Percentiles rank a stretch among this genome's conserved stretches.
Conservation (phyloP, 2,113 vertebrate genomes). For the Lepisosteus osseus region DNA sequence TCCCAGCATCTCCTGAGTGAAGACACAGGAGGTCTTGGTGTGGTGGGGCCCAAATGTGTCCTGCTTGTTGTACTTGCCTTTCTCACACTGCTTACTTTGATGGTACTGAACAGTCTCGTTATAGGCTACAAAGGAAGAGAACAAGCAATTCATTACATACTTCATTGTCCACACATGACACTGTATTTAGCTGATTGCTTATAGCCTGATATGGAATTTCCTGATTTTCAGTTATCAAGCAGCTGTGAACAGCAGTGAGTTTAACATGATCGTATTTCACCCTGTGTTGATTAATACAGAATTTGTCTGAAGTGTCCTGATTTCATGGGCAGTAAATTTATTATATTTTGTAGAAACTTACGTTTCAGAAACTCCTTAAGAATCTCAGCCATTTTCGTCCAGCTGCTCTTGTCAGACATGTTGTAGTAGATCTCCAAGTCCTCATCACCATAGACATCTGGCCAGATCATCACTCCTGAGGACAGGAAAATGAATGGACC, state of each 20-base stretch:
- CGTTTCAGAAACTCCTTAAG: conserved; percentile 71
- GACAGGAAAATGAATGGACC: neutral
- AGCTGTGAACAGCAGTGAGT: no score
- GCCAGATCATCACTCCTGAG: conserved; percentile 79
- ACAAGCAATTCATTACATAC: neutral
- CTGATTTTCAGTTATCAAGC: no score
- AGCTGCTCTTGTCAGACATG: conserved; percentile 60
- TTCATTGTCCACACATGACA: neutral
- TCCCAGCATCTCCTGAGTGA: conserved; percentile 71
- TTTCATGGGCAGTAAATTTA: no score
- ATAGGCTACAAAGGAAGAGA: conserved; percentile 60
- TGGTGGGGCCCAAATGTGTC: conserved; percentile 65
- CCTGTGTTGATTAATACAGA: no score
- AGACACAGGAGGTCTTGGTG: conserved; percentile 79
- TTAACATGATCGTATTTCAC: no score
- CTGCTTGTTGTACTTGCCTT: conserved; percentile 68
- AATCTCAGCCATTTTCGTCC: conserved; percentile 57
- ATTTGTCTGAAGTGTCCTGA: no score
- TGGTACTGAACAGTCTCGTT: conserved; percentile 63
- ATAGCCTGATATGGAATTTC: no score
- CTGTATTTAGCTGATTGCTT: no score
- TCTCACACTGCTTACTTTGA: conserved; percentile 63
- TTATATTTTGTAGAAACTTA: conserved; percentile 42
- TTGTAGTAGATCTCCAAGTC: conserved; percentile 75
- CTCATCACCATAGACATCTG: conserved; percentile 71